Conservation (phyloP, 2,113 vertebrate species). For the Apus apus region DNA sequence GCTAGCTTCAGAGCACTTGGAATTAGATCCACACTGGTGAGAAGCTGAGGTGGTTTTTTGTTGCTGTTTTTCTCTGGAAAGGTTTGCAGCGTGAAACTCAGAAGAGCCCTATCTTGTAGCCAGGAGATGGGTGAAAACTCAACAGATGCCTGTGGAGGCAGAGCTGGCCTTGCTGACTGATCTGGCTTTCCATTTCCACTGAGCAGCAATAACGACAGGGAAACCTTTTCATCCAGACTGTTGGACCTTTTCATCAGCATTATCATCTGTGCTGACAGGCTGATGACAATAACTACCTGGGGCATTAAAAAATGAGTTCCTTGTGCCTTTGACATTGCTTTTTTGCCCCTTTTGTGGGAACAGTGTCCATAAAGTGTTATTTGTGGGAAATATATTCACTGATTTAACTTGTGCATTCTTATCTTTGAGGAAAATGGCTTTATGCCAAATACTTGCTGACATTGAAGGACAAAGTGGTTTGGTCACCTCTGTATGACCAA, state of each 20-base stretch:
- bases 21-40: accelerated
- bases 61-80: background rate
- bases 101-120: background rate
- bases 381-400: background rate
- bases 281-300: background rate
- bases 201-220: background rate
- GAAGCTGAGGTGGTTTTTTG: background rate
- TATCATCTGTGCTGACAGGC: background rate
- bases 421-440: background rate
- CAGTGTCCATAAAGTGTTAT: background rate
- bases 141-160: background rate
- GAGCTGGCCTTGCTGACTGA: background rate
- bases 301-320: background rate
- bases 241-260: background rate
- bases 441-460: background rate
- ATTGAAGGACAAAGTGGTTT: background rate
- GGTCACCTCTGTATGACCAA: background rate
- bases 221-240: background rate
- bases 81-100: background rate
- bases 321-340: background rate
- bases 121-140: background rate
- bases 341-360: background rate
- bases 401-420: background rate
- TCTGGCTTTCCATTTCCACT: background rate
- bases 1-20: background rate